Evolutionary conservation across 2,797 vertebrate genomes (phyloP), one percentile per base, ranked within the genome.

Genomic region (Sarcophilus harrisii): DNA sequence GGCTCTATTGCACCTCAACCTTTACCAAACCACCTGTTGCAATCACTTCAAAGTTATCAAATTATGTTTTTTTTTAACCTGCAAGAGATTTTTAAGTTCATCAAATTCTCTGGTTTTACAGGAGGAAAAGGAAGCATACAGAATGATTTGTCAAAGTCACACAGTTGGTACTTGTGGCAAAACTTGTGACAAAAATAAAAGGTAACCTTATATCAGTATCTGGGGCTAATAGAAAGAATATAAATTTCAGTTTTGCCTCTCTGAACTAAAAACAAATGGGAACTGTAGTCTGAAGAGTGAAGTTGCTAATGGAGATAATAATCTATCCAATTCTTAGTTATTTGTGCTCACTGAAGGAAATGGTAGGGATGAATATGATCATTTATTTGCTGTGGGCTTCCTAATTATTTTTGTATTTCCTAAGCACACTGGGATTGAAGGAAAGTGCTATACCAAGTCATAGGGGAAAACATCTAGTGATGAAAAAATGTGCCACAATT

Each of bases 341-440:
- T 38, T 38, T 81, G 18, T 81, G n/a, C 18, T 81, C 38, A 45
- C 3, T 38, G n/a, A 81, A 81, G 18, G 66, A 16, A 81, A n/a
- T 81, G n/a, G 66, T 81, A 81, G 16, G 16, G 18, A 81, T 81
- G n/a, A 38, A 38, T 38, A 45, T 38, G 24, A 6, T 8, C 30
- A 87, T 27, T 49, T 45, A 87, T 87, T 49, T 87, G 21, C 13
- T 21, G n/a, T 73, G 66, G 38, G 38, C 38, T 87, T 87, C 38
- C 73, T 87, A 87, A 27, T 87, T 87, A 87, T 45, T 13, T 49
- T 91, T 93, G 93, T 87, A 92, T 94, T 81, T 32, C 32, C 32
- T 94, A 30, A n/a, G 91, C 90, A 96, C 89, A 49, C 92, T 97
- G 28, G 81, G 57, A 93, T 57, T 90, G 81, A 38, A 28, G 5